Base-by-base conservation (phyloP, 2,113 vertebrate species). In the Camelus dromedarius region DNA sequence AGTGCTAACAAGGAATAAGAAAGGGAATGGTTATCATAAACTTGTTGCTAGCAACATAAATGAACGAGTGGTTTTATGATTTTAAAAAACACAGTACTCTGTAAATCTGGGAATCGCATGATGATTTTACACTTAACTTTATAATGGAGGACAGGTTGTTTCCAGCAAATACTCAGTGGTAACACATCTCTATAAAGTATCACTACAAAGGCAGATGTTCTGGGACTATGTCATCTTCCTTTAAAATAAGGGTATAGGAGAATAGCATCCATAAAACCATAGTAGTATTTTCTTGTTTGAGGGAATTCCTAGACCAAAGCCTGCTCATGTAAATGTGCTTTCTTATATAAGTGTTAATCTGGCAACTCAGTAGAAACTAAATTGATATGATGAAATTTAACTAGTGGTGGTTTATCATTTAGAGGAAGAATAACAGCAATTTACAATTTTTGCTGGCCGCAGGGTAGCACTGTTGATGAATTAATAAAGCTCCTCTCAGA, bases 101-200 rank as follows among this genome's bases (percentile, higher is more conserved):
- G 52, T 66, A 89, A 38, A 52, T 86, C 26, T 82, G 73, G 30
- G 93, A 77, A n/a, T 60, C 22, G 11, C 7, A 46, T 56, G 50
- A 56, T 89, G 83, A 70, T 87, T 84, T 92, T 73, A 46, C 12
- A 60, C 14, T 92, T 62, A 38, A 14, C n/a, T 83, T 91, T 93
- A 35, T 69, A 67, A 77, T 54, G 10, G 15, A 62, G 69, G 79
- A 35, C 28, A 89, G 26, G 56, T 42, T 38, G 19, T 80, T 85
- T 14, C 48, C 35, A 60, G 52, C 72, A 58, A 3, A 66, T n/a
- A 22, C 15, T 70, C 66, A 19, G 4, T 12, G 50, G 52, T 56
- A n/a, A 67, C 52, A 81, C 24, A 14, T 82, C 70, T 90, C 83
- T 62, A 0, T 91, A 32, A 67, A 24, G 28, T 54, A 5, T 76